Evolutionary conservation across 2,888 invertebrate species (phyloP), one percentile per base, ranked within the genome.

Genomic region (Rosalia funebris): DNA sequence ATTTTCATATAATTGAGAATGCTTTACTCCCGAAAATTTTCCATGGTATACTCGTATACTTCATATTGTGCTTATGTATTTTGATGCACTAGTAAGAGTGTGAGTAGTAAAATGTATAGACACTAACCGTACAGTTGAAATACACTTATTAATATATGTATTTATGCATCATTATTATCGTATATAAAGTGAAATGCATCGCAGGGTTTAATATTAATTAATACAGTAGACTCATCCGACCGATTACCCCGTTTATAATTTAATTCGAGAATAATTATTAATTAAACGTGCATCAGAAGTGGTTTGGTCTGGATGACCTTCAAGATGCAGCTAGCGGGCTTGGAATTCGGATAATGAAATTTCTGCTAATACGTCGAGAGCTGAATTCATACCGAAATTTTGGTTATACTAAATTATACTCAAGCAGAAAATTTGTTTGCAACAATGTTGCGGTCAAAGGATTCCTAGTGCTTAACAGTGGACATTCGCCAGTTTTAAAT

Each of bases 271-370:
- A 66, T 69, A 63, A 66, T 67, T 69, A 67, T 57, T 66, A 67
- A 69, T 69, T 69, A 69, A 66, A 61, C 55, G 67, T 60, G 57
- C 50, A 56, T 57, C 48, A 60, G 63, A 64, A 69, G 69, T 64
- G 67, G 62, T 66, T 60, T 46, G 39, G 37, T 46, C 14, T 65
- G 48, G 62, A 66, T 67, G 69, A 68, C 69, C 69, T 70, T 68
- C 69, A 66, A 68, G 68, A 64, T 45, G 60, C 54, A 56, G 45
- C 54, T 61, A 25, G 57, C 62, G 60, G 55, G 59, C 53, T 16
- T 42, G 70, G 69, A 65, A 68, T 69, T 63, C 61, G 56, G 62
- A 56, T 73, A 73, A 73, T 73, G 71, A 71, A 73, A 71, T 73
- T 71, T 71, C 66, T 53, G 62, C 62, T 66, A 68, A 60, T 60